Evolutionary conservation across 2,113 vertebrate genomes (phyloP).

Genomic region (Petrocephalus microphthalmus): DNA sequence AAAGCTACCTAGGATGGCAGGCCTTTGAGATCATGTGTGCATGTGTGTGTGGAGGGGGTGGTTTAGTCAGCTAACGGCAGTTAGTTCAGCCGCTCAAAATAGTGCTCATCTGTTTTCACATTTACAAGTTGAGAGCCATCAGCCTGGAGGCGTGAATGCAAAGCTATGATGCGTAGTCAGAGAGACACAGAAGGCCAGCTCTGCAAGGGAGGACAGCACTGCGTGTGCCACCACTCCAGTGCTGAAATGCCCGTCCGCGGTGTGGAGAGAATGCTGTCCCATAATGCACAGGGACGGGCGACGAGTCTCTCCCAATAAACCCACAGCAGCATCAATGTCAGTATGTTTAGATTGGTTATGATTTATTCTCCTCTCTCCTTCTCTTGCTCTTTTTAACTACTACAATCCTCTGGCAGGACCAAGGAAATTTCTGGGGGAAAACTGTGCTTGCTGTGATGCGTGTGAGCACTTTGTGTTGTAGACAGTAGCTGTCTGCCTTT

Average conservation of each 20-base stretch:
- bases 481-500: not conserved
- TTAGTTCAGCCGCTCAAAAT: not conserved
- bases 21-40: not conserved
- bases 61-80: not conserved
- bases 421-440: not conserved
- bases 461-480: not conserved
- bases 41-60: not conserved
- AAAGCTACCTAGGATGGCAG: not conserved
- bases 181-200: not conserved
- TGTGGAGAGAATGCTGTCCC: not conserved
- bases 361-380: not conserved
- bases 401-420: not conserved
- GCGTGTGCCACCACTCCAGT: not conserved
- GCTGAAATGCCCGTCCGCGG: not conserved
- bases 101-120: constrained; percentile 12
- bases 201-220: not conserved
- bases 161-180: not conserved
- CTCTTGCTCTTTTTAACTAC: not conserved
- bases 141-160: constrained; percentile 2
- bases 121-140: not conserved
- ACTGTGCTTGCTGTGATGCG: not conserved
- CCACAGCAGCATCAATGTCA: not conserved
- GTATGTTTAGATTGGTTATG: not conserved
- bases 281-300: not conserved
- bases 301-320: not conserved